Conservation (phyloP, 2,113 vertebrate genomes). For the Daphoenositta chrysoptera region DNA sequence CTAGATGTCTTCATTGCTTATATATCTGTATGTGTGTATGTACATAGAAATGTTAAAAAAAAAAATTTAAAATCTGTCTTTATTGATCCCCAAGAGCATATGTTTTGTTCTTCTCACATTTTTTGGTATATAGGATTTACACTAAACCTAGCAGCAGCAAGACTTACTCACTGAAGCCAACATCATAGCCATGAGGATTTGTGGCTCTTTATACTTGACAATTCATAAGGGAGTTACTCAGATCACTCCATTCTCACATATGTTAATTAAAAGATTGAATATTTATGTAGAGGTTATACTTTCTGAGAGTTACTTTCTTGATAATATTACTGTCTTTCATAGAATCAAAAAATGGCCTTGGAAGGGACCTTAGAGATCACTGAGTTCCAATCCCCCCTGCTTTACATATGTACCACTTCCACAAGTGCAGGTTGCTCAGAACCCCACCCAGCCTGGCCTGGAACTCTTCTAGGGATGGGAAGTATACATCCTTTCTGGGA, state of each 20-base stretch:
- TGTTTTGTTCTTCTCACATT: background rate
- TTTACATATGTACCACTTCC: rapidly evolving
- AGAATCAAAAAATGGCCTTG: background rate
- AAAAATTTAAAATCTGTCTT: background rate
- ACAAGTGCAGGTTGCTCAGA: background rate
- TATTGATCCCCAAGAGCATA: background rate
- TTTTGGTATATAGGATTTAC: background rate
- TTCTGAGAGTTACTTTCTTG: background rate
- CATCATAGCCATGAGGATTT: background rate
- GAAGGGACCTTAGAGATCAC: background rate
- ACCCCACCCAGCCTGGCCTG: background rate
- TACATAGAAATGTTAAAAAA: background rate
- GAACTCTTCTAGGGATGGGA: background rate
- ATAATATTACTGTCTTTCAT: background rate
- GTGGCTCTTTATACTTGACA: background rate
- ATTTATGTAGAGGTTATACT: background rate
- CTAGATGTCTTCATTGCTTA: background rate
- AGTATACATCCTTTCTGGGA: background rate
- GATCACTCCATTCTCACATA: background rate
- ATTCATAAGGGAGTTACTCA: background rate
- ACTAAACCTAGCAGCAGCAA: background rate
- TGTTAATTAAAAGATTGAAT: background rate
- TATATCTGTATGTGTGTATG: background rate
- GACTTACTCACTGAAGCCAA: background rate
- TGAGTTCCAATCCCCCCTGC: background rate